phyloP scores from a whole-genome alignment of 2,113 vertebrate genomes.

The Oryzias celebensis region DNA sequence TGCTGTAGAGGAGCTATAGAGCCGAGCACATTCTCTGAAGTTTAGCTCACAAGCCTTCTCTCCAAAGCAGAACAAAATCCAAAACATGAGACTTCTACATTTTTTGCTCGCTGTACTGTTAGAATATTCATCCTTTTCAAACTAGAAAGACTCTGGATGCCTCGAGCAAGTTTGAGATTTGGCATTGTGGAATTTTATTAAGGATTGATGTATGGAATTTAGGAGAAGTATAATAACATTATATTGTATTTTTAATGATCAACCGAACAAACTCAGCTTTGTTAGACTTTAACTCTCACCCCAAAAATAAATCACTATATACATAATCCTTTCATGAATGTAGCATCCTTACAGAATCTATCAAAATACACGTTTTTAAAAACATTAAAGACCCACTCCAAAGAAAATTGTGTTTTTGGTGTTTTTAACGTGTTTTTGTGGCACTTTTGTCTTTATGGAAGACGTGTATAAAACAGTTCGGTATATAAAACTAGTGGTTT shows the following conservation, averaged over 20 bases:
- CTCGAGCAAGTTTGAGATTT: background rate
- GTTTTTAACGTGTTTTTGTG: too few relatives aligned
- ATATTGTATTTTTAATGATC: background rate
- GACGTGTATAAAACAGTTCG: too few relatives aligned
- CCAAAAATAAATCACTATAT: background rate
- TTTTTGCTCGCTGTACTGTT: background rate
- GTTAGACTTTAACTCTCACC: background rate
- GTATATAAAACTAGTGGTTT: too few relatives aligned
- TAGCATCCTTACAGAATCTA: background rate
- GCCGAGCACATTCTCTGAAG: slow-evolving; percentile 58
- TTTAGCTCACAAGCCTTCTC: slow-evolving; percentile 53
- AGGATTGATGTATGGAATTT: background rate
- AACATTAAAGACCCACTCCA: too few relatives aligned
- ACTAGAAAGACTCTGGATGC: background rate
- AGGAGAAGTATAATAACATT: background rate
- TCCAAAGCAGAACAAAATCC: slow-evolving; percentile 22
- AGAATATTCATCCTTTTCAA: slow-evolving; percentile 8
- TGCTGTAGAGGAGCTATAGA: slow-evolving; percentile 38
- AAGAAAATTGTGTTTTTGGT: too few relatives aligned
- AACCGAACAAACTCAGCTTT: background rate
- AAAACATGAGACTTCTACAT: slow-evolving; percentile 1
- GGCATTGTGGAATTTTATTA: background rate
- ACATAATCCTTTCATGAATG: slow-evolving; percentile 4
- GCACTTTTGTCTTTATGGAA: too few relatives aligned
- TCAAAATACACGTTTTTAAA: background rate